Percentiles rank a stretch among this genome's conserved stretches.
These are phyloP conservation scores for Euspilapteryx auroguttella DNA, from an alignment of 2,888 invertebrate genomes.

Conservation along the genomic window DNA sequence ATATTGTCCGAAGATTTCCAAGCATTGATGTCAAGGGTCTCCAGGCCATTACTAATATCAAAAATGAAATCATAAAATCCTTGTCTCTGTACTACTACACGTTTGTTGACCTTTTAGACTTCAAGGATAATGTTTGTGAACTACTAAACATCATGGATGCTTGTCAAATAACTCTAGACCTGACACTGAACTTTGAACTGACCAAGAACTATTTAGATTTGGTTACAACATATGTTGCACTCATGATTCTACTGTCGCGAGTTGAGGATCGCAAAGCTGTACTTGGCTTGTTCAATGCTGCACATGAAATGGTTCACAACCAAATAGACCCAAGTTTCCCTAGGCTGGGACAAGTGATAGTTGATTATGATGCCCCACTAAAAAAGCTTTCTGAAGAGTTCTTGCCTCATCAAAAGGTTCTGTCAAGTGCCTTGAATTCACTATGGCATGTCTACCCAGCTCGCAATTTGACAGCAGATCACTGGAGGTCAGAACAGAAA, in stretches of 20 bases:
- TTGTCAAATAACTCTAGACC: slow-evolving; percentile 91
- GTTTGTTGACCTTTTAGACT: slow-evolving; percentile 96
- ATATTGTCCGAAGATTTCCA: slow-evolving; percentile 93
- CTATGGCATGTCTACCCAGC: slow-evolving; percentile 85
- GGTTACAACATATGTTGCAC: slow-evolving; percentile 88
- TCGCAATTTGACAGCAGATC: slow-evolving; percentile 90
- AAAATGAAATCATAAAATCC: slow-evolving; percentile 94
- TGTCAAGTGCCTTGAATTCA: slow-evolving; percentile 86
- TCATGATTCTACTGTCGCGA: slow-evolving; percentile 96
- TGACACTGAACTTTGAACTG: slow-evolving; percentile 94
- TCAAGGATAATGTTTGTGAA: slow-evolving; percentile 93
- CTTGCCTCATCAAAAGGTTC: slow-evolving; percentile 86
- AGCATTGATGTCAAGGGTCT: slow-evolving; percentile 92
- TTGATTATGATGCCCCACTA: slow-evolving; percentile 95
- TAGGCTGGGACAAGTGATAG: slow-evolving; percentile 93
- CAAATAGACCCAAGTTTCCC: slow-evolving; percentile 92
- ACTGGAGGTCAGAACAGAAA: slow-evolving; percentile 92
- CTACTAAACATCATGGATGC: slow-evolving; percentile 94
- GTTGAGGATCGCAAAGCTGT: slow-evolving; percentile 98
- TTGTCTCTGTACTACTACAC: slow-evolving; percentile 97
- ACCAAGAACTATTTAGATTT: slow-evolving; percentile 95
- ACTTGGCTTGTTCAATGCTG: slow-evolving; percentile 94
- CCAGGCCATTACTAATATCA: slow-evolving; percentile 82
- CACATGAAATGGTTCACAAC: slow-evolving; percentile 93
- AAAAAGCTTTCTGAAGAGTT: slow-evolving; percentile 97